Percentiles rank a stretch among this genome's conserved stretches.
Conservation (phyloP, 1,140 invertebrate species). For the Ptiloglossa arizonensis region DNA sequence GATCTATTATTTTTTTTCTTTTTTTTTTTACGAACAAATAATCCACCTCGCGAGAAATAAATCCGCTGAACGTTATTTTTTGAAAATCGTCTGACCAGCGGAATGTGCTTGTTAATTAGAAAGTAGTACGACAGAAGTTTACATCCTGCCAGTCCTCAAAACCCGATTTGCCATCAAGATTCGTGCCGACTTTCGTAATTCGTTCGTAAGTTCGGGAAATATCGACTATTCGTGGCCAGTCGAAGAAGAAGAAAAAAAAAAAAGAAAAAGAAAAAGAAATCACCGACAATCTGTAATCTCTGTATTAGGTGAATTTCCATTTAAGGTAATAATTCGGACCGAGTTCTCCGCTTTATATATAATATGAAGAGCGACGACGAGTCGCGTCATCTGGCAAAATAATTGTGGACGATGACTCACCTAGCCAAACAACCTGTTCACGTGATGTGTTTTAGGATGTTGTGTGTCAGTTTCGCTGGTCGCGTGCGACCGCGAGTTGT, state of each 20-base stretch:
- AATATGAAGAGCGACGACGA: not conserved
- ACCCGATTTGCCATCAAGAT: slow-evolving; percentile 17
- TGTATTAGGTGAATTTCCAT: too few species aligned
- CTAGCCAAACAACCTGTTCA: slow-evolving; percentile 5
- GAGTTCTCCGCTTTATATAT: not conserved
- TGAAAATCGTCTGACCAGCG: not conserved
- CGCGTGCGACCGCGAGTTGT: not conserved
- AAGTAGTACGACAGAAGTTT: slow-evolving; percentile 41
- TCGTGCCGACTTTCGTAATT: not conserved
- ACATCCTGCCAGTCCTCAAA: slow-evolving; percentile 18
- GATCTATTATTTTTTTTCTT: not conserved
- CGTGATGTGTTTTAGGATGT: not conserved
- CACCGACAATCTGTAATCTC: not conserved
- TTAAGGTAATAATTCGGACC: too few species aligned
- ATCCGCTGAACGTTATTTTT: not conserved
- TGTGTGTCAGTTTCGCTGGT: not conserved
- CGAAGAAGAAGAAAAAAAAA: too few species aligned
- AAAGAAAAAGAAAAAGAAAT: not conserved
- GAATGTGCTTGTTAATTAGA: slow-evolving; percentile 31
- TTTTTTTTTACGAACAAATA: too few species aligned
- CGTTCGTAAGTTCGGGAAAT: not conserved
- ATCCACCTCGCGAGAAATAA: not conserved
- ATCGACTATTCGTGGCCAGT: not conserved
- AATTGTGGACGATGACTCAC: slow-evolving; percentile 47
- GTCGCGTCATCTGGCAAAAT: slow-evolving; percentile 52